These are phyloP conservation scores for Anoplolepis gracilipes DNA, from an alignment of 1,140 invertebrate species.

Conservation along the genomic window DNA sequence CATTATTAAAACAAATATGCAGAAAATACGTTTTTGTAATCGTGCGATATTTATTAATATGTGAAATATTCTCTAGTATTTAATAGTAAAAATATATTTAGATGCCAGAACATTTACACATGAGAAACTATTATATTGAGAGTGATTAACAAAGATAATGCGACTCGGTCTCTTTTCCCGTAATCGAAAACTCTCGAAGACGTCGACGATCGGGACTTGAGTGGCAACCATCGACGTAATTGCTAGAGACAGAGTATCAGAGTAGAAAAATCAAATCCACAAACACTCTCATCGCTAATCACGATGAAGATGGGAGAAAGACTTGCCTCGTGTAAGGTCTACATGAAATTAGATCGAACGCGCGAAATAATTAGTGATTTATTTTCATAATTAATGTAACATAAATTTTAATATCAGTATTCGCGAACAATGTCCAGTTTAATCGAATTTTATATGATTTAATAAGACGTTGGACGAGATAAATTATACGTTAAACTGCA, in stretches of 20 bases:
- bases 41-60: no score
- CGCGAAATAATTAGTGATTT: conserved; percentile 70
- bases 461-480: no score
- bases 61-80: background rate
- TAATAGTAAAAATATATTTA: background rate
- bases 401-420: no score
- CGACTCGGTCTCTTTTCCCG: background rate
- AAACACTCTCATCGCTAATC: conserved; percentile 81
- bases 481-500: no score
- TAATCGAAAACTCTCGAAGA: conserved; percentile 60
- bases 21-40: no score
- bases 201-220: conserved; percentile 74
- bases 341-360: conserved; percentile 72
- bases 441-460: background rate
- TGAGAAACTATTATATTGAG: background rate
- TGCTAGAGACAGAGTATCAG: conserved; percentile 66
- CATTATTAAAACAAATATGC: no score
- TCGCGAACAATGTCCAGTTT: conserved; percentile 2
- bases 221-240: conserved; percentile 76
- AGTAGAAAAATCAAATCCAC: conserved; percentile 79
- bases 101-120: background rate
- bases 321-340: conserved; percentile 57
- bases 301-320: conserved; percentile 62
- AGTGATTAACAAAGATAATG: conserved; percentile 16
- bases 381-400: background rate